Evolutionary conservation across 1,140 invertebrate species (phyloP).

Genomic region (Dysdera silvatica): DNA sequence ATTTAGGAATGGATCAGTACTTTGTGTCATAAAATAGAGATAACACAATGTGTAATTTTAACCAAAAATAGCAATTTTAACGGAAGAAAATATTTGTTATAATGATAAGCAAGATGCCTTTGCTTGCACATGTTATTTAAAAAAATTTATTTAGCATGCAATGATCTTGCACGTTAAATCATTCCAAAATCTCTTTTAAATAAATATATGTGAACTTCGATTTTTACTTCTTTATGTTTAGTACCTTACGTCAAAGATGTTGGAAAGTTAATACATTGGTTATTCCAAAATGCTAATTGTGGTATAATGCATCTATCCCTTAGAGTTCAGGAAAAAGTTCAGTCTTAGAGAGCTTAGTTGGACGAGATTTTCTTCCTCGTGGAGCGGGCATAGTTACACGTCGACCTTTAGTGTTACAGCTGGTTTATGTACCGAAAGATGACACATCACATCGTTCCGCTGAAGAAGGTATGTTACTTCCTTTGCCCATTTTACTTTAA

Average conservation of each 20-base stretch:
- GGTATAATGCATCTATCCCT: slow-evolving; percentile 16
- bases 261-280: neutral
- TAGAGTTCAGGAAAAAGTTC: slow-evolving; percentile 99
- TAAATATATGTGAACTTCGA: neutral
- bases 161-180: too few species aligned
- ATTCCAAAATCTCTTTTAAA: too few species aligned
- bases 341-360: slow-evolving; percentile 97
- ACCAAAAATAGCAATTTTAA: too few species aligned
- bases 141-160: too few species aligned
- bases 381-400: slow-evolving; percentile 96
- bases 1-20: too few species aligned
- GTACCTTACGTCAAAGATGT: neutral
- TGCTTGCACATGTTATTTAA: too few species aligned
- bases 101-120: too few species aligned
- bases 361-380: slow-evolving; percentile 90
- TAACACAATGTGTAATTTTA: too few species aligned
- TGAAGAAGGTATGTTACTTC: slow-evolving; percentile 81
- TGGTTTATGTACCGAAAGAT: slow-evolving; percentile 83
- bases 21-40: too few species aligned
- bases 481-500: too few species aligned
- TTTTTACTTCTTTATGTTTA: neutral
- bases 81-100: too few species aligned
- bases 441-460: slow-evolving; percentile 73
- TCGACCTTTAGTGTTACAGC: slow-evolving; percentile 84
- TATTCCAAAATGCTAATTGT: neutral